A percentile compares a stretch with the other conserved stretches of the same genome.
Conservation (phyloP, 2,797 vertebrate genomes). For the Kryptopterus vitreolus region DNA sequence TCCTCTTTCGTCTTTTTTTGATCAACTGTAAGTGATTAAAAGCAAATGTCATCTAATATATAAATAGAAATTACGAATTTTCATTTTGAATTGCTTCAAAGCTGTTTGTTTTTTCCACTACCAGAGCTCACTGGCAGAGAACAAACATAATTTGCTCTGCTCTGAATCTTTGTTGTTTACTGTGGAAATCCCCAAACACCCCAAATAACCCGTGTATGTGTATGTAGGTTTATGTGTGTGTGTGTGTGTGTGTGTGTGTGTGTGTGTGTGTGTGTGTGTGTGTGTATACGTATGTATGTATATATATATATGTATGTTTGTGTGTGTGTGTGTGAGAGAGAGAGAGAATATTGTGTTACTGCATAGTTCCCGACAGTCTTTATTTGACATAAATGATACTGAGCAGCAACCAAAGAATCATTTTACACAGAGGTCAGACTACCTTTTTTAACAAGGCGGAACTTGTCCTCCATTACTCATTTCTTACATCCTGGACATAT, state of each 20-base stretch:
- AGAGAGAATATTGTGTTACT: no score
- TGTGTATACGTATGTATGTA: no score
- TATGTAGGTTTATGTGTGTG: no score
- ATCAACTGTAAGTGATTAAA: background rate
- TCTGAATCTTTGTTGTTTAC: background rate
- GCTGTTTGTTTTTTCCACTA: background rate
- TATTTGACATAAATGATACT: conserved; percentile 18
- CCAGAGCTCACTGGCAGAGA: background rate
- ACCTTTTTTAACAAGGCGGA: background rate
- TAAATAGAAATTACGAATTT: background rate
- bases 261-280: no score
- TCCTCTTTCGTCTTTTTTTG: background rate
- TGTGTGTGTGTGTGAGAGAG: no score
- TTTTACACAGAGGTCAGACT: conserved; percentile 19
- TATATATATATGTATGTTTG: no score
- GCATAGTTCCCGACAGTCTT: background rate
- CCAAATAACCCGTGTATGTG: background rate
- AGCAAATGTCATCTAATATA: background rate
- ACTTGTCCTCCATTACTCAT: conserved; percentile 2
- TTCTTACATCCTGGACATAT: conserved; percentile 7
- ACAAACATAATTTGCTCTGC: background rate
- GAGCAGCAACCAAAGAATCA: conserved; percentile 30
- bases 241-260: background rate
- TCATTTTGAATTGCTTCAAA: background rate
- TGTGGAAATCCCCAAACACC: background rate